phyloP scores from a whole-genome alignment of 2,888 invertebrate genomes.

The Acanthosepion pharaonis region DNA sequence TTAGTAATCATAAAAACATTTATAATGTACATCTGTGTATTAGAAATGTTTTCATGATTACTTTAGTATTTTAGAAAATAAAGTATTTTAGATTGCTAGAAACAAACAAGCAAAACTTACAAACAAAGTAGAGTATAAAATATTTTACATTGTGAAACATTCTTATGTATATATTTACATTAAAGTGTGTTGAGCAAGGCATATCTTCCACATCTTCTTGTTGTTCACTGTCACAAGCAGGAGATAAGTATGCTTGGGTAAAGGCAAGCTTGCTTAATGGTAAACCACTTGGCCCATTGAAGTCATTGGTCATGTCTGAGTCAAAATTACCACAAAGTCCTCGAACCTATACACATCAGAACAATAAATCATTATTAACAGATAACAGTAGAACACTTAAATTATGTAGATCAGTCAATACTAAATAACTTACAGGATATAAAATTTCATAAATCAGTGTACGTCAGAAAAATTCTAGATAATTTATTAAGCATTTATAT shows the following conservation, averaged over 20 bases:
- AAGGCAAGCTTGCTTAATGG: slow-evolving; percentile 34
- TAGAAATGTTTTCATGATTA: too few species aligned
- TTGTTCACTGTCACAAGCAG: slow-evolving; percentile 6
- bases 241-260: slow-evolving; percentile 38
- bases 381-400: background rate
- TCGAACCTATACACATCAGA: background rate
- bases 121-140: too few species aligned
- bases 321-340: slow-evolving; percentile 40
- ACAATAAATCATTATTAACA: background rate
- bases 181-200: slow-evolving; percentile 41
- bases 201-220: slow-evolving; percentile 40
- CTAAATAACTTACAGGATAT: too few species aligned
- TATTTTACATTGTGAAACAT: background rate
- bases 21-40: too few species aligned
- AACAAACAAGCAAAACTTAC: too few species aligned
- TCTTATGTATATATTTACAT: slow-evolving; percentile 12
- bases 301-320: slow-evolving; percentile 34
- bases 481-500: too few species aligned
- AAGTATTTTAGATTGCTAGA: too few species aligned
- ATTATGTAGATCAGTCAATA: too few species aligned
- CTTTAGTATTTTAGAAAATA: too few species aligned
- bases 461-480: too few species aligned
- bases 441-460: too few species aligned
- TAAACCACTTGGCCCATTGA: slow-evolving; percentile 44
- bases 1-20: too few species aligned